phyloP scores from a whole-genome alignment of 2,797 vertebrate genomes.

The Taeniopygia guttata region DNA sequence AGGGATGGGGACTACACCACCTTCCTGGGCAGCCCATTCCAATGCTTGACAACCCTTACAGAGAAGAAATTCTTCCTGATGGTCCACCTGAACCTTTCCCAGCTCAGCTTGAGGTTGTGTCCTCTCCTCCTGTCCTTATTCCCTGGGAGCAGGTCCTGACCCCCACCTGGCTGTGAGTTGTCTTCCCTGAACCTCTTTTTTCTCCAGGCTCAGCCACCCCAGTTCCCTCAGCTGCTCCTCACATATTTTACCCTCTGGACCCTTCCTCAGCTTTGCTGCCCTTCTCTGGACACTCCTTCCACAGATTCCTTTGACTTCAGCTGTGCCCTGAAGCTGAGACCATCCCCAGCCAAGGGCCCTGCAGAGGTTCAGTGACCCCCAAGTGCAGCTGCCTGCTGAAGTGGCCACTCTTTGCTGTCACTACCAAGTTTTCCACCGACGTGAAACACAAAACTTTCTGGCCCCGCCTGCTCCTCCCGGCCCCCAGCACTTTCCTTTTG shows the following conservation, averaged over 20 bases:
- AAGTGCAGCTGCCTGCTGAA: constrained; percentile 24
- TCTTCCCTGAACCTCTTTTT: background rate
- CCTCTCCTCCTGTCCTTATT: background rate
- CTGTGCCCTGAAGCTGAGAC: background rate
- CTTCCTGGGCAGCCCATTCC: background rate
- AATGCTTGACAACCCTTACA: background rate
- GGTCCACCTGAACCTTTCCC: background rate
- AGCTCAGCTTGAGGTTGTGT: background rate
- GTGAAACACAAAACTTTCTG: constrained; percentile 67
- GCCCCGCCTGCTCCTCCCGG: constrained; percentile 25
- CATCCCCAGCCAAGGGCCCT: background rate
- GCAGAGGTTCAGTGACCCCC: constrained; percentile 11
- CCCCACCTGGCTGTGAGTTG: background rate
- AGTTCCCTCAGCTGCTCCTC: background rate
- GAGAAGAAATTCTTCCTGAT: background rate
- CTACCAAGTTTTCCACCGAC: constrained; percentile 53
- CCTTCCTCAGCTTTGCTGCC: background rate
- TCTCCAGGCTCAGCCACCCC: background rate
- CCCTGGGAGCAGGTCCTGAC: background rate
- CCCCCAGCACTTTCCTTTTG: constrained; percentile 58
- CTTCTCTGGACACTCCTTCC: background rate
- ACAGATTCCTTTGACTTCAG: background rate
- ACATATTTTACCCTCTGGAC: background rate
- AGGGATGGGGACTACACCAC: background rate
- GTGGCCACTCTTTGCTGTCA: constrained; percentile 63